phyloP scores from a whole-genome alignment of 1,140 invertebrate species.

The Ruditapes philippinarum region DNA sequence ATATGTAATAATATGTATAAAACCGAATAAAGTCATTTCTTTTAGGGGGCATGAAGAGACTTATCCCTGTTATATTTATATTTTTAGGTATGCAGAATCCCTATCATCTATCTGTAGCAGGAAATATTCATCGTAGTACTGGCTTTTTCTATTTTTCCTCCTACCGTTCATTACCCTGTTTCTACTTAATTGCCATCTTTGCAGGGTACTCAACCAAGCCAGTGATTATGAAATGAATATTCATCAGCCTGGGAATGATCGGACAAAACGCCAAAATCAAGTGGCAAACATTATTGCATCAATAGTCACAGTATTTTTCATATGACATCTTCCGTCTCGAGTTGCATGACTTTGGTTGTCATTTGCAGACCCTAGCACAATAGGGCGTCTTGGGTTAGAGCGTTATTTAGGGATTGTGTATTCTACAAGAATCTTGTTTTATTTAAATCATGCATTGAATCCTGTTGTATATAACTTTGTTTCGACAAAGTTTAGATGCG shows the following conservation, averaged over 20 bases:
- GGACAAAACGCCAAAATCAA: background rate
- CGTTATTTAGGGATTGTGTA: conserved; percentile 72
- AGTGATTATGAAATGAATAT: background rate
- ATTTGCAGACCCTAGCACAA: conserved; percentile 51
- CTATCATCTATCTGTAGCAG: conserved; percentile 23
- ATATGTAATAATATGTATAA: too few species aligned
- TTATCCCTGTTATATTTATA: too few species aligned
- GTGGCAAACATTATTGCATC: conserved; percentile 72
- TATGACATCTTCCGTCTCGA: conserved; percentile 78
- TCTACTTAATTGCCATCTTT: conserved; percentile 27
- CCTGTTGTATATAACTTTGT: conserved; percentile 81
- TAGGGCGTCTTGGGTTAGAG: conserved; percentile 62
- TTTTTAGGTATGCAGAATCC: conserved; percentile 54
- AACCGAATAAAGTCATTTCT: too few species aligned
- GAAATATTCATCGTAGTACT: conserved; percentile 21
- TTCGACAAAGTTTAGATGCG: conserved; percentile 65
- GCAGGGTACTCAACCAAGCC: background rate
- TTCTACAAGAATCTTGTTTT: conserved; percentile 73
- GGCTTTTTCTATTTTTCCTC: background rate
- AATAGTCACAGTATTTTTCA: conserved; percentile 77
- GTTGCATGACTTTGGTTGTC: conserved; percentile 71
- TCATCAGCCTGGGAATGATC: background rate
- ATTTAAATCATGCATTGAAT: conserved; percentile 77
- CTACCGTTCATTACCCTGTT: conserved; percentile 7
- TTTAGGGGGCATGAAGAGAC: too few species aligned